These are phyloP conservation scores for Microtus californicus DNA, from an alignment of 2,797 vertebrate genomes.

Conservation along the genomic window DNA sequence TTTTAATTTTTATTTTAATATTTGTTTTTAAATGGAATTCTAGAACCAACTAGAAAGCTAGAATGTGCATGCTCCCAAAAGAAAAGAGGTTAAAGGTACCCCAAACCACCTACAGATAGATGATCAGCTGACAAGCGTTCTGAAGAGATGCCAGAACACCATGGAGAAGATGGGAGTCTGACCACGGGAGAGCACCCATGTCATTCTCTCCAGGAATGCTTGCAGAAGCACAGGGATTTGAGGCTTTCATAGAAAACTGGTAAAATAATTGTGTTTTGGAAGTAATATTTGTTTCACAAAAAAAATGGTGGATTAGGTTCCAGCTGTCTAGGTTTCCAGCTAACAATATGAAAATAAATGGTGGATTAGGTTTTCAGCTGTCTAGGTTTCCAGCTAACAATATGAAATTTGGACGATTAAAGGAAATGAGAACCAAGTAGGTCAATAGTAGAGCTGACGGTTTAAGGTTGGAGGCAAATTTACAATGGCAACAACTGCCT, in stretches of 20 bases:
- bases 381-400: not conserved
- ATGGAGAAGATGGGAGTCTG: not conserved
- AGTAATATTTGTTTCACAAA: conserved; percentile 21
- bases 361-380: too few species aligned
- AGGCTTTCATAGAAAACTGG: not conserved
- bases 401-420: not conserved
- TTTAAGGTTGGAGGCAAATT: not conserved
- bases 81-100: not conserved
- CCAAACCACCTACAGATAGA: not conserved
- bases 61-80: not conserved
- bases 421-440: not conserved
- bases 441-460: not conserved
- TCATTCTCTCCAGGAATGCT: not conserved
- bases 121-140: not conserved
- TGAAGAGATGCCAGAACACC: not conserved
- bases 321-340: not conserved
- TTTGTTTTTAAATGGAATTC: not conserved
- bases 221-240: not conserved
- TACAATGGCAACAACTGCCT: not conserved
- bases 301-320: not conserved
- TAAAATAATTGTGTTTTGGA: not conserved
- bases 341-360: too few species aligned
- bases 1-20: not conserved
- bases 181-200: not conserved
- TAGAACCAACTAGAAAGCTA: not conserved